Conservation (phyloP, 2,888 invertebrate genomes). For the Orchesella flavescens region DNA sequence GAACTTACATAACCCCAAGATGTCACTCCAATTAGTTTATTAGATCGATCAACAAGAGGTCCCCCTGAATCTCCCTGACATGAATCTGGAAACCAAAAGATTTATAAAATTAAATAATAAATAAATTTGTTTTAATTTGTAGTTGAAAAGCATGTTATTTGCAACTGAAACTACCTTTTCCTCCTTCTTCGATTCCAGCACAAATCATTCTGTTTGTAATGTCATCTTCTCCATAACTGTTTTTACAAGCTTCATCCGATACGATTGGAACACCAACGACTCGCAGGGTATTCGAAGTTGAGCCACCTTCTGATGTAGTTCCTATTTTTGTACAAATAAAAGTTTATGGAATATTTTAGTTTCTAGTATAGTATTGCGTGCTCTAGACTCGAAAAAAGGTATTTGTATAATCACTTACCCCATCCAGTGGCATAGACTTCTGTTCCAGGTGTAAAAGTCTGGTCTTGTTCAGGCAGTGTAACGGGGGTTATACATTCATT, state of each 20-base stretch:
- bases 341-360: neutral
- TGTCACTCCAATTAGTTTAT: conserved; percentile 31
- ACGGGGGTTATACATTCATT: conserved; percentile 19
- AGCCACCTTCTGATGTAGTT: conserved; percentile 56
- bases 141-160: too few species aligned
- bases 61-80: conserved; percentile 49
- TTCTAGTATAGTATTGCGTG: neutral
- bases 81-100: neutral
- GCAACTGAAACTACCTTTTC: conserved; percentile 37
- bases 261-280: conserved; percentile 57
- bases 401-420: conserved; percentile 44
- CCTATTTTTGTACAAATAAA: neutral
- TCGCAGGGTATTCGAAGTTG: conserved; percentile 18
- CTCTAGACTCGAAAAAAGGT: neutral
- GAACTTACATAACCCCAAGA: conserved; percentile 55
- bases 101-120: neutral
- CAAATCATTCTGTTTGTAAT: conserved; percentile 49
- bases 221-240: conserved; percentile 49
- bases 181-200: conserved; percentile 47
- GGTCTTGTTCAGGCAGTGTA: conserved; percentile 1
- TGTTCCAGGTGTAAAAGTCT: neutral
- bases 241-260: conserved; percentile 17
- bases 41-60: conserved; percentile 13
- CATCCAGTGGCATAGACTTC: conserved; percentile 54
- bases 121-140: too few species aligned